Base-by-base conservation (phyloP, 53 echinoderm and acorn worm genomes). In the Luidia sarsii region DNA sequence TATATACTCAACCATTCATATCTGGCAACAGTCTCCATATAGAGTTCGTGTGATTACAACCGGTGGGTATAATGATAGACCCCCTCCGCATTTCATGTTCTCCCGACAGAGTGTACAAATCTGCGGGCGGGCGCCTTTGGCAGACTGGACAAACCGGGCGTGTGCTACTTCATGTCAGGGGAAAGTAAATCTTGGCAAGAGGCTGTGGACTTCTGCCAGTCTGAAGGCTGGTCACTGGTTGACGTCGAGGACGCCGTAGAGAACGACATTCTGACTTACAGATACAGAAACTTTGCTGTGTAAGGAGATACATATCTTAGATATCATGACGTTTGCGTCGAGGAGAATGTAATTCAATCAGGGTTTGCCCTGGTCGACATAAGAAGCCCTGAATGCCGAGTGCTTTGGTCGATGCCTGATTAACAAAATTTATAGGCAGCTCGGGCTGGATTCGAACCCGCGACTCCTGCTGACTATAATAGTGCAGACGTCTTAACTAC, bases 71-170 rank as follows among this genome's bases (percentile, higher is more conserved):
- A 4, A 5, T 53, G 53, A 18, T 4, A 14, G 16, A 5, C 16
- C 53, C 20, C 61, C 9, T 30, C 32, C 5, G 32, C 9, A 6
- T 30, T n/a, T 13, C 51, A 7, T 0, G 35, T 46, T 68, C 0
- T 16, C 30, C 31, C 18, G 6, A 19, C 55, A 71, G 80, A 65
- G 27, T 80, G 80, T 33, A n/a, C 22, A 31, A 18, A 21, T 10
- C 32, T 51, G 27, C n/a, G 33, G 9, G 22, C 65, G 20, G 27
- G 50, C 19, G 80, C 80, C 8, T 80, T 80, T 22, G 80, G 65
- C 18, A 64, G 35, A 15, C 13, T 24, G 51, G 64, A 33, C 50
- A 48, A 80, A 16, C 80, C 80, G 2, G 65, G 51, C 15, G 14
- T 15, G 4, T 80, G 80, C 24, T 80, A 80, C 46, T 3, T 16